A percentile compares a stretch with the other conserved stretches of the same genome.
phyloP scores from a whole-genome alignment of 2,888 invertebrate species.

The Ormyrus labotus region DNA sequence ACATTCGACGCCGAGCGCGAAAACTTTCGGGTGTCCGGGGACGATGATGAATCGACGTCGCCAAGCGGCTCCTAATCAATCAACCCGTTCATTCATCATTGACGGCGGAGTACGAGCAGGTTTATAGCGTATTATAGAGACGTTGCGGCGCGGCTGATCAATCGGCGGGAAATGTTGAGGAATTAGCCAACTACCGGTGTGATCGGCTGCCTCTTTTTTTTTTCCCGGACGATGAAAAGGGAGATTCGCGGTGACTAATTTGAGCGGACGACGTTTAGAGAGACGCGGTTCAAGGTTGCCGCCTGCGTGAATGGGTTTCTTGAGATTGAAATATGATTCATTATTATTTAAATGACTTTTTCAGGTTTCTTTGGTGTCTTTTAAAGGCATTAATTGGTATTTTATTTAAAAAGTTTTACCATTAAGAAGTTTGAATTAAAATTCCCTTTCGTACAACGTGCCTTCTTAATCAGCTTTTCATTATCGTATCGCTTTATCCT shows the following conservation, averaged over 20 bases:
- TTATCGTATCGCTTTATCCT: no score
- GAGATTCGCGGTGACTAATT: constrained; percentile 12
- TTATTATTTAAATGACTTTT: no score
- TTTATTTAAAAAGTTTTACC: no score
- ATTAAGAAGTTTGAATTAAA: no score
- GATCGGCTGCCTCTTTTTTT: not conserved
- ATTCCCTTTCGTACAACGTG: no score
- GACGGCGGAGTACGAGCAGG: constrained; percentile 5
- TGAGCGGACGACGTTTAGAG: not conserved
- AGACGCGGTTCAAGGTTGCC: no score
- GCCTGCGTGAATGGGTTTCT: no score
- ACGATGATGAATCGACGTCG: constrained; percentile 35
- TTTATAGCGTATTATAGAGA: constrained; percentile 16
- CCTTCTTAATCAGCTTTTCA: no score
- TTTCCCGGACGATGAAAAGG: not conserved
- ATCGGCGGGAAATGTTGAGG: constrained; percentile 19
- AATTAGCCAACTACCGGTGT: constrained; percentile 21
- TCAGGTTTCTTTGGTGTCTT: no score
- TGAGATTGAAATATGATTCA: no score
- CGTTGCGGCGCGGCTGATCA: constrained; percentile 29
- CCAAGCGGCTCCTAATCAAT: constrained; percentile 40
- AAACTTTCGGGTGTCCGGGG: constrained; percentile 9
- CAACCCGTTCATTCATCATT: constrained; percentile 50
- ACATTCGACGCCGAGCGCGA: not conserved
- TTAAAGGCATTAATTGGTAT: no score